phyloP scores from a whole-genome alignment of 2,797 vertebrate genomes.

The Scyliorhinus canicula region DNA sequence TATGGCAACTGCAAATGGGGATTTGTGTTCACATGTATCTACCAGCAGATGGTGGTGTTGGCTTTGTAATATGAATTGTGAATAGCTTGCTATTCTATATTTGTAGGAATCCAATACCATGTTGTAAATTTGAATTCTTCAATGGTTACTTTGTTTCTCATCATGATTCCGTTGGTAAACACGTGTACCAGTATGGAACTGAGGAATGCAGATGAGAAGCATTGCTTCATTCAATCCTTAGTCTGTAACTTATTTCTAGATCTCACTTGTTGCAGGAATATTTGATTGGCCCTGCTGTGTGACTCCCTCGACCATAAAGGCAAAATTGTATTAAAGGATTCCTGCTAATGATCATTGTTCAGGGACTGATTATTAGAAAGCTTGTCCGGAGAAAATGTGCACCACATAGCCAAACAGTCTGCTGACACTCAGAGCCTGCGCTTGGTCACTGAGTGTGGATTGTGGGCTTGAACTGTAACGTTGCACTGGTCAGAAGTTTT shows the following conservation, averaged over 20 bases:
- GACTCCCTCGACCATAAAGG: not conserved
- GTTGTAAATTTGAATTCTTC: not conserved
- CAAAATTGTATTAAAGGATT: not conserved
- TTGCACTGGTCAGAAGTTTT: not conserved
- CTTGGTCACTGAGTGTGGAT: not conserved
- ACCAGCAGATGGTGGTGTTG: slow-evolving; percentile 13
- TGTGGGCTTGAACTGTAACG: not conserved
- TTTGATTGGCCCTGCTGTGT: not conserved
- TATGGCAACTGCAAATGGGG: not conserved
- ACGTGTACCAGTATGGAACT: not conserved
- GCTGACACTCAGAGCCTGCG: not conserved
- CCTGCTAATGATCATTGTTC: not conserved
- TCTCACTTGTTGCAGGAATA: not conserved
- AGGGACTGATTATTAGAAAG: not conserved
- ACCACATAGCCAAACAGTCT: not conserved
- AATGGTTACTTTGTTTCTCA: not conserved
- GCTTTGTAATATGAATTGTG: not conserved
- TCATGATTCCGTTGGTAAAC: not conserved
- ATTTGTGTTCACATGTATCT: not conserved
- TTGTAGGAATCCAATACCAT: not conserved
- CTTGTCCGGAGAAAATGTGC: not conserved
- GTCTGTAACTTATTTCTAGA: not conserved
- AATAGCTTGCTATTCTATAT: not conserved
- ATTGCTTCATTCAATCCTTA: not conserved
- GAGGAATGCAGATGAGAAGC: not conserved